Base-by-base conservation (phyloP, 2,113 vertebrate genomes). In the Asarcornis scutulata region DNA sequence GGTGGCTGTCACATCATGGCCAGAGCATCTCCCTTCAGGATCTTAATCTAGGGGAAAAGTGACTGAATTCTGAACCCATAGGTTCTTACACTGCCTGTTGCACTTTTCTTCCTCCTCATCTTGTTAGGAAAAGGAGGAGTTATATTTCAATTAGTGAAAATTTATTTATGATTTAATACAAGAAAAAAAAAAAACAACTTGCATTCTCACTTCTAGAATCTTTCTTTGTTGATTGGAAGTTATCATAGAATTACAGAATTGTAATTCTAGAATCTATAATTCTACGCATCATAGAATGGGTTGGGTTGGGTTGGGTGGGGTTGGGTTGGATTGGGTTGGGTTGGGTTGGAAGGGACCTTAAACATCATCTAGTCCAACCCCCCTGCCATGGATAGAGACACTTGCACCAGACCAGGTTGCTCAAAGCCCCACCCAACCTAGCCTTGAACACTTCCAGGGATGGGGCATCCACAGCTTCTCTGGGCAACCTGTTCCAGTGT, bases 1-100 rank as follows among this genome's bases (percentile, higher is more conserved):
- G 23, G 1, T 44, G 66, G 9, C 17, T 77, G 7, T 83, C 12
- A 7, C 2, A 1, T 53, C 13, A 1, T 11, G 34, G 2, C 34
- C 13, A 10, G 17, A 76, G 16, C 29, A 16, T 29, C 52, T 55
- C 64, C 17, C 29, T 76, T 55, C 32, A 52, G 38, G 25, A n/a
- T 52, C 59, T 44, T 25, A 53, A 44, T 56, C 15, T 2, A 1
- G 13, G 21, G 53, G 29, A 32, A 86, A 91, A 69, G 5, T 2
- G 1, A 31, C 3, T 2, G 6, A 69, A 46, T 38, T 60, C 32
- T 62, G 40, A 11, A 69, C 2, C 8, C 13, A 17, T 3, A 77
- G 64, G 32, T 66, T 86, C 32, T 53, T 64, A 23, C 38, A 22
- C 36, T 68, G 56, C 3, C 26, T 67, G 9, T 32, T 53, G 22